These are phyloP conservation scores for Hyalella azteca DNA, from an alignment of 2,888 invertebrate species.

Conservation along the genomic window DNA sequence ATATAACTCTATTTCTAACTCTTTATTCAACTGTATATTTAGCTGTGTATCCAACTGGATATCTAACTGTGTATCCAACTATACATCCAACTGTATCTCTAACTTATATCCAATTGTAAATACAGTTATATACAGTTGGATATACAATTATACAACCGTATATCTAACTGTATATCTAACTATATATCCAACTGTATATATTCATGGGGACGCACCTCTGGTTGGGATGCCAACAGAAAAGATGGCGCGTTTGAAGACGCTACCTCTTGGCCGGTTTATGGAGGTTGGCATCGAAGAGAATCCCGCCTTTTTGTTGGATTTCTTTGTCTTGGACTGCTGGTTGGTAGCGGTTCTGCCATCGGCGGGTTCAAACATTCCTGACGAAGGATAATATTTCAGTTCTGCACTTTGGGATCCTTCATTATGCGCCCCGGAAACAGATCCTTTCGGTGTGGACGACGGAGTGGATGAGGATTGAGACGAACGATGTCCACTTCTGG, in stretches of 20 bases:
- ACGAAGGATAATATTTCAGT: neutral
- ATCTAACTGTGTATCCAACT: neutral
- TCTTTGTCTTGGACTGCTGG: neutral
- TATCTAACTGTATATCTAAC: neutral
- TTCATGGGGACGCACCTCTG: constrained; percentile 39
- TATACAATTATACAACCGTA: neutral
- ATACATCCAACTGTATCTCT: neutral
- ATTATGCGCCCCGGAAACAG: neutral
- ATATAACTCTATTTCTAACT: neutral
- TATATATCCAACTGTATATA: neutral
- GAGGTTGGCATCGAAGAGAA: constrained; percentile 31
- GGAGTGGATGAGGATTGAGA: too few species aligned
- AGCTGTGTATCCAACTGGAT: neutral
- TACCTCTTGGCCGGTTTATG: constrained; percentile 40
- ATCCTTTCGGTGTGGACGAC: neutral
- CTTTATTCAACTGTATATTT: neutral
- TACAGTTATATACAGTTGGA: neutral
- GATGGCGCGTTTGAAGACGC: constrained; percentile 48
- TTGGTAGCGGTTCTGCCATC: neutral
- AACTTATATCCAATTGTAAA: neutral
- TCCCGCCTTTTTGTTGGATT: neutral
- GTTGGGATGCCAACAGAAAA: constrained; percentile 48
- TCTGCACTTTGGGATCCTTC: neutral
- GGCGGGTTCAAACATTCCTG: constrained; percentile 12
- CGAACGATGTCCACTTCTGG: too few species aligned